phyloP scores from a whole-genome alignment of 2,113 vertebrate species.

The Hassar affinis region DNA sequence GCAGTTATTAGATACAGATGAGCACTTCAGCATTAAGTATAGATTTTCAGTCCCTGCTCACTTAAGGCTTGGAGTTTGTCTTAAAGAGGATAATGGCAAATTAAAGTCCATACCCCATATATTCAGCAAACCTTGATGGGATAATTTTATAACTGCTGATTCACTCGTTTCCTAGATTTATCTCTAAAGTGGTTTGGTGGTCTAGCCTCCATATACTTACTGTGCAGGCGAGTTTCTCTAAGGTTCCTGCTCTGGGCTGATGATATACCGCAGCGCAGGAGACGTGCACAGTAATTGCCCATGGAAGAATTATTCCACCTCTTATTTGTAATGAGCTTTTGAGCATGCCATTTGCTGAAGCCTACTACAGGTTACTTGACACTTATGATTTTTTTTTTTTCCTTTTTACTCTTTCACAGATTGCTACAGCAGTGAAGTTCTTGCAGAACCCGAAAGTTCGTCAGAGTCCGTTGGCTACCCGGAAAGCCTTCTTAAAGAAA shows the following conservation, averaged over 20 bases:
- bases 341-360: slow-evolving; percentile 37
- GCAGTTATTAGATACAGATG: slow-evolving; percentile 83
- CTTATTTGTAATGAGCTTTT: slow-evolving; percentile 37
- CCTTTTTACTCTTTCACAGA: slow-evolving; percentile 66
- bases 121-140: slow-evolving; percentile 79
- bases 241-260: slow-evolving; percentile 56
- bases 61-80: slow-evolving; percentile 82
- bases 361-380: slow-evolving; percentile 37
- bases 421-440: slow-evolving; percentile 94
- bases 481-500: slow-evolving; percentile 93
- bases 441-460: slow-evolving; percentile 91
- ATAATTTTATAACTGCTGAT: slow-evolving; percentile 85
- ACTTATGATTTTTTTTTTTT: slow-evolving; percentile 3
- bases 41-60: slow-evolving; percentile 79
- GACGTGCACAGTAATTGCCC: slow-evolving; percentile 45
- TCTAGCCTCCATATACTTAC: slow-evolving; percentile 61
- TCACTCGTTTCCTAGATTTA: slow-evolving; percentile 78
- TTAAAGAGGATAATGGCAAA: slow-evolving; percentile 83
- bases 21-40: slow-evolving; percentile 83
- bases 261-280: slow-evolving; percentile 42
- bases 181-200: slow-evolving; percentile 77
- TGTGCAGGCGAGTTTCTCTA: slow-evolving; percentile 59
- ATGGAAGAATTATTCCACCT: slow-evolving; percentile 42
- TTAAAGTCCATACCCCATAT: slow-evolving; percentile 84
- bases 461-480: slow-evolving; percentile 84